A percentile compares a stretch with the other conserved stretches of the same genome.
Evolutionary conservation across 2,888 invertebrate species (phyloP).

Genomic region (Amaurobius ferox): DNA sequence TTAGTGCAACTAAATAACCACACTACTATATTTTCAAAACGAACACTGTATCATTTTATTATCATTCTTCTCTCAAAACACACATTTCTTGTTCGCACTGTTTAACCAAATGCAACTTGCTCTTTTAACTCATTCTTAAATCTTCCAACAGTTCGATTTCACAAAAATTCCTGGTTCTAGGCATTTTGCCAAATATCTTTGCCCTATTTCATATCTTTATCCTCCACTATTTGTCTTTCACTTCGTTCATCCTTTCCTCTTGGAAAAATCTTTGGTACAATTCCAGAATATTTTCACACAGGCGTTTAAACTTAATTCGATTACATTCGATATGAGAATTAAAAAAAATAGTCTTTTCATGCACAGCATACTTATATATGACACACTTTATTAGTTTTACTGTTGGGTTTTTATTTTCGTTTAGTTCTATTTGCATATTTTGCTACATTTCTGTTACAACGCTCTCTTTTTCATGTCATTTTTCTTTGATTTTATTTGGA

Average conservation of each 20-base stretch:
- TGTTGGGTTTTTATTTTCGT: background rate
- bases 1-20: too few species aligned
- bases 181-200: conserved; percentile 49
- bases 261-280: conserved; percentile 44
- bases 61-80: background rate
- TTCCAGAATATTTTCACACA: conserved; percentile 26
- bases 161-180: conserved; percentile 17
- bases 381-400: background rate
- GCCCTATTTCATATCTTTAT: conserved; percentile 54
- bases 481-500: too few species aligned
- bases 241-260: background rate
- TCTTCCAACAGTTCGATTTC: background rate
- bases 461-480: too few species aligned
- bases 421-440: background rate
- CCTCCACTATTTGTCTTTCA: conserved; percentile 58
- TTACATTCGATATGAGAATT: background rate
- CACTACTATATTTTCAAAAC: too few species aligned
- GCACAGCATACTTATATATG: background rate
- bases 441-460: too few species aligned
- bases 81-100: background rate
- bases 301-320: background rate
- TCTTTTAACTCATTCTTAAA: background rate
- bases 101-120: background rate
- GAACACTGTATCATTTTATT: too few species aligned
- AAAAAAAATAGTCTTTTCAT: background rate